Conservation (phyloP, 2,113 vertebrate species). For the Myiozetetes cayanensis region DNA sequence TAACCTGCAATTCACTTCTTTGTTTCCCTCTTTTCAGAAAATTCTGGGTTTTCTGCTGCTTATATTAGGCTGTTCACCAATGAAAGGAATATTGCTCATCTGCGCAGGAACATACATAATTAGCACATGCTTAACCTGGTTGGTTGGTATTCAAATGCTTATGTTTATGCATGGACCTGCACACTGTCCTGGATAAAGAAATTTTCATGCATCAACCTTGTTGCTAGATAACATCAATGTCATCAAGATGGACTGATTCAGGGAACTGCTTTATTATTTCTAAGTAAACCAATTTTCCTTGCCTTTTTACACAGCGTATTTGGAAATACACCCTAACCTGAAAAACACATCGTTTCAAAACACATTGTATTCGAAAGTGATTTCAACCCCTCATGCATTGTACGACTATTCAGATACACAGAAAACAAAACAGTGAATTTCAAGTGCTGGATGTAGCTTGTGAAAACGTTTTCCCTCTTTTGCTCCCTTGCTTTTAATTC, state of each 20-base stretch:
- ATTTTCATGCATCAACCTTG: not conserved
- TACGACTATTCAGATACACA: not conserved
- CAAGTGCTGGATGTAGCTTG: not conserved
- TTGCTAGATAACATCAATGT: not conserved
- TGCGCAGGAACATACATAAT: not conserved
- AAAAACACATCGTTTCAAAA: not conserved
- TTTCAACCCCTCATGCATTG: not conserved
- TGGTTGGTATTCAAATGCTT: not conserved
- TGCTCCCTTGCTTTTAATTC: not conserved
- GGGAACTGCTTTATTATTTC: conserved; percentile 15
- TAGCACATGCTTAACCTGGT: not conserved
- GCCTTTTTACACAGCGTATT: not conserved
- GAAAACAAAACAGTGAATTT: not conserved
- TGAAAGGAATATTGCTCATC: not conserved
- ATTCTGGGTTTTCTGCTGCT: not conserved
- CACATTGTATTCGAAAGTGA: not conserved
- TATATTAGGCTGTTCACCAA: not conserved
- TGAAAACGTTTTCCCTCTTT: not conserved
- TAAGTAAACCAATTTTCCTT: not conserved
- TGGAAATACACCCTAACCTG: not conserved
- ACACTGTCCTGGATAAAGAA: not conserved
- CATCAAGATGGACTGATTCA: not conserved
- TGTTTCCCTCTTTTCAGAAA: not conserved
- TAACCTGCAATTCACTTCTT: not conserved
- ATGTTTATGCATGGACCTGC: not conserved